These are phyloP conservation scores for Allobates femoralis DNA, from an alignment of 2,797 vertebrate species.

Conservation along the genomic window DNA sequence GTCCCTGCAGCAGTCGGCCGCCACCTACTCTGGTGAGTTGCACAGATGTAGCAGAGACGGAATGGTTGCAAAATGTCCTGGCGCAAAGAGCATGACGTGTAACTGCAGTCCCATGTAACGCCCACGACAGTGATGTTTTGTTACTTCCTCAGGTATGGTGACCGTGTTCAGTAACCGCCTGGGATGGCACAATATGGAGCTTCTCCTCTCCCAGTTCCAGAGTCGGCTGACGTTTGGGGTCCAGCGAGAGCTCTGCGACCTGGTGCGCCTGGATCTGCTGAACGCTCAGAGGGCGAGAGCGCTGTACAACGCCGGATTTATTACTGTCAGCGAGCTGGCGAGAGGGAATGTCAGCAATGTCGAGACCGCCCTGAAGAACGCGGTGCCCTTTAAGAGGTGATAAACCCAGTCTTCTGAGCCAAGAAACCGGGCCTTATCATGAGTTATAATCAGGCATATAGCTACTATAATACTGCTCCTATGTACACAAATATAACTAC, in stretches of 20 bases:
- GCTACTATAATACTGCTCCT: too few species aligned
- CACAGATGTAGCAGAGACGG: background rate
- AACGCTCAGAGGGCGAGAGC: slow-evolving; percentile 88
- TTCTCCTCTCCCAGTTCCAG: slow-evolving; percentile 94
- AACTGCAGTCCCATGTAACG: too few species aligned
- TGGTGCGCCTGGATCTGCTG: slow-evolving; percentile 90
- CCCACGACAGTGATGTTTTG: background rate
- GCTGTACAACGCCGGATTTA: slow-evolving; percentile 85
- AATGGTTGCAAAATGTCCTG: too few species aligned
- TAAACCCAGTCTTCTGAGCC: background rate
- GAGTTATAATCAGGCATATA: background rate
- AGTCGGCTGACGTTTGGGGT: slow-evolving; percentile 95
- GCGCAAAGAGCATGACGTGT: too few species aligned
- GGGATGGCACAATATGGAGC: slow-evolving; percentile 96
- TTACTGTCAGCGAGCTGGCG: slow-evolving; percentile 90
- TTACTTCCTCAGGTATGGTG: slow-evolving; percentile 86
- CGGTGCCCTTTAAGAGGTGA: slow-evolving; percentile 94
- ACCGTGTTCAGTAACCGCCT: slow-evolving; percentile 93
- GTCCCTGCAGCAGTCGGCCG: slow-evolving; percentile 95
- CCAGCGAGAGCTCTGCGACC: slow-evolving; percentile 92
- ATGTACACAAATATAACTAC: background rate
- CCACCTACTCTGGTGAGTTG: slow-evolving; percentile 89
- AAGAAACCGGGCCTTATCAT: background rate
- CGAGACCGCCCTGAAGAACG: slow-evolving; percentile 86
- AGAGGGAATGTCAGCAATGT: slow-evolving; percentile 81